phyloP scores from a whole-genome alignment of 2,113 vertebrate species.

The Stigmatopora nigra region DNA sequence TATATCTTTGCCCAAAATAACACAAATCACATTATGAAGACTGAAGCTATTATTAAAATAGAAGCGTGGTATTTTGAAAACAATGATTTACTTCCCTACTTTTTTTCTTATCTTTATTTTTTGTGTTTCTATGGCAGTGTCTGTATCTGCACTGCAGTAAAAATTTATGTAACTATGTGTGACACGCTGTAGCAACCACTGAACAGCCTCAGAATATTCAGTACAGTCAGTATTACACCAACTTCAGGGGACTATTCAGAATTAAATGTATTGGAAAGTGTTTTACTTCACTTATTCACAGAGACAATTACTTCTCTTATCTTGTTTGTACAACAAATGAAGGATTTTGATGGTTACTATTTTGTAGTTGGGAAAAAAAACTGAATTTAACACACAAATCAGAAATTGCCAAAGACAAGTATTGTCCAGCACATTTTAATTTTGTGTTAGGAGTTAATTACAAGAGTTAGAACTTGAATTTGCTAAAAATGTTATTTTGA shows the following conservation, averaged over 20 bases:
- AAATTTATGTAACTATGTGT: constrained; percentile 8
- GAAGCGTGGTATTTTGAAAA: not conserved
- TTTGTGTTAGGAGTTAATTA: no score
- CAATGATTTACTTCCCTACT: constrained; percentile 13
- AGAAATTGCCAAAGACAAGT: no score
- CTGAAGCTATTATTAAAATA: not conserved
- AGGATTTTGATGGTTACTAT: no score
- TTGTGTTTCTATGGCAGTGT: constrained; percentile 2
- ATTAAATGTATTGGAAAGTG: not conserved
- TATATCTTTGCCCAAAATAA: no score
- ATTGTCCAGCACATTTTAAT: no score
- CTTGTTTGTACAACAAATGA: no score
- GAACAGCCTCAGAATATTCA: constrained; percentile 1
- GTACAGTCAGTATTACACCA: not conserved
- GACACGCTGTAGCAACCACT: not conserved
- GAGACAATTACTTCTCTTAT: no score
- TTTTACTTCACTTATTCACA: not conserved
- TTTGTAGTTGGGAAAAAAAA: no score
- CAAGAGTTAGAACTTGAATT: no score
- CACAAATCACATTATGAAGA: not conserved
- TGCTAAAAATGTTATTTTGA: no score
- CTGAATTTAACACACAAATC: no score
- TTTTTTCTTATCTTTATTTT: not conserved
- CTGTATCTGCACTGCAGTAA: not conserved
- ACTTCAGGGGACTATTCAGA: not conserved